Evolutionary conservation across 2,797 vertebrate genomes (phyloP), one percentile per base, ranked within the genome.

Genomic region (Gymnopithys bicolor): DNA sequence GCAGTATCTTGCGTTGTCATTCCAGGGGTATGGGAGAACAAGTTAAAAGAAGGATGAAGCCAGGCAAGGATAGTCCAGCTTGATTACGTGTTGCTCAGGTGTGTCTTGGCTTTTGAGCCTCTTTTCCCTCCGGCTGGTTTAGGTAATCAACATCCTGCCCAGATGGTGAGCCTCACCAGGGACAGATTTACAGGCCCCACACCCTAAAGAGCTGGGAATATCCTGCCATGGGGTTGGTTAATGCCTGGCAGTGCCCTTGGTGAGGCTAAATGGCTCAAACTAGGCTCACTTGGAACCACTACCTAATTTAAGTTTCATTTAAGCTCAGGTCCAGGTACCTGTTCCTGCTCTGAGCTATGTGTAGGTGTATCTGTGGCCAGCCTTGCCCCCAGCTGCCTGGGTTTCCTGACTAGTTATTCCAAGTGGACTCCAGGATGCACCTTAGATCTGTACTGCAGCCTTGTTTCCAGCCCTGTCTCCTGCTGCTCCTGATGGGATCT

Each of bases 41-140:
- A 91, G 46, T 3, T 3, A 3, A 75, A 62, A 84, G 76, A 86
- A 81, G 60, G 75, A 87, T 66, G 71, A 90, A 74, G 81, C 93
- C 77, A 93, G 58, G 60, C 33, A 79, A 88, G 62, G 90, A 90
- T 41, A 73, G 51, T 33, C 93, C 85, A 90, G 46, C 77, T 43
- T 45, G 66, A 81, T 58, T 93, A 78, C 19, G 6, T 90, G 82
- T 93, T 94, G 32, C 85, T 92, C 93, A 95, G 95, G 82, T 94
- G 92, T 94, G 88, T 90, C 93, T 92, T 92, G 93, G 86, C 93
- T 95, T 93, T 94, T 5, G 1, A 89, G 46, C 70, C 25, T 86
- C 82, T 93, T 94, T 95, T 75, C 89, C 82, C 77, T 96, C 90
- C 80, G 84, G 89, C 92, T 95, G 19, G 52, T 56, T 90, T 90